phyloP scores from a whole-genome alignment of 2,113 vertebrate genomes.

The Cnemophilus loriae region DNA sequence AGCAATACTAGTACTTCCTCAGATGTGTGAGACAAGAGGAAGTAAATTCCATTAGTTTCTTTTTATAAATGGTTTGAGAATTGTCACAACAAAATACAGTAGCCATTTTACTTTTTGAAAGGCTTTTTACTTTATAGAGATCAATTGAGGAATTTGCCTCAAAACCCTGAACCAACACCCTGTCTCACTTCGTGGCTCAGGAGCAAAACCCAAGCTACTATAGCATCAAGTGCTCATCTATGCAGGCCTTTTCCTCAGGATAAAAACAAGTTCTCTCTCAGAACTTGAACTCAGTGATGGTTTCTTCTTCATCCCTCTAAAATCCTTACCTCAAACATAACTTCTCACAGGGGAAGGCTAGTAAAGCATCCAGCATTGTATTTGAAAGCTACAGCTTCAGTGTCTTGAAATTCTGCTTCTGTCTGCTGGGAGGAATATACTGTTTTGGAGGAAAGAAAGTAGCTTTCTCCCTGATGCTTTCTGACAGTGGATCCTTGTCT shows the following conservation, averaged over 20 bases:
- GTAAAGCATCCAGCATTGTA: background rate
- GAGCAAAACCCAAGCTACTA: background rate
- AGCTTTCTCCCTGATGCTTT: background rate
- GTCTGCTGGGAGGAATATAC: background rate
- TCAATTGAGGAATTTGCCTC: background rate
- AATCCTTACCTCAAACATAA: background rate
- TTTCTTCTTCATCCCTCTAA: background rate
- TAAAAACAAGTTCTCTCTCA: background rate
- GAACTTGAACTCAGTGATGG: background rate
- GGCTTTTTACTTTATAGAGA: background rate
- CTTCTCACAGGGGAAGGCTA: background rate
- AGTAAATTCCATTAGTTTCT: background rate
- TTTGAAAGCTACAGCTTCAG: background rate
- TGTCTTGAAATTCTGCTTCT: background rate
- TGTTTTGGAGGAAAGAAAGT: background rate
- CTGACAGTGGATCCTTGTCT: background rate
- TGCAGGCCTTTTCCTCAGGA: background rate
- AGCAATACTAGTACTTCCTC: background rate
- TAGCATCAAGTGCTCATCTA: background rate
- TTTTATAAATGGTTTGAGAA: background rate
- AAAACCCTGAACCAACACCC: background rate
- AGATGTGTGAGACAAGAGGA: background rate
- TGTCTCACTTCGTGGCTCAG: background rate
- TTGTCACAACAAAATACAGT: background rate
- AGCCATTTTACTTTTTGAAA: background rate